phyloP scores from a whole-genome alignment of 2,797 vertebrate genomes.

The Enteromius afrohamiltoni region DNA sequence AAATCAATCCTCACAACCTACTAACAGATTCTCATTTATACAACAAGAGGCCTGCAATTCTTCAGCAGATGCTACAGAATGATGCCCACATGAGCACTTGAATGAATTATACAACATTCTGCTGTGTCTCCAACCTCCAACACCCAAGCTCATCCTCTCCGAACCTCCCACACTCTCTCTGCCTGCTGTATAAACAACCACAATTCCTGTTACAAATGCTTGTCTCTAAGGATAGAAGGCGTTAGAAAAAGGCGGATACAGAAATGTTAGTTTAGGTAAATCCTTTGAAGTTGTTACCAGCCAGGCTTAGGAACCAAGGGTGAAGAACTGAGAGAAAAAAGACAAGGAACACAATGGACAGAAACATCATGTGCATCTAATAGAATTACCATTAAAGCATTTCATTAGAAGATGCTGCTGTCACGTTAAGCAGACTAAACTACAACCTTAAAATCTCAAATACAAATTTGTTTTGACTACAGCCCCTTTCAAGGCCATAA shows the following conservation, averaged over 20 bases:
- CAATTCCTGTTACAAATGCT: slow-evolving; percentile 29
- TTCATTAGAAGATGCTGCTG: neutral
- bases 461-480: neutral
- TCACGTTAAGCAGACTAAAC: neutral
- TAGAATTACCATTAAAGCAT: neutral
- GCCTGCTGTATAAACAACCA: slow-evolving; percentile 58
- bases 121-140: slow-evolving; percentile 12
- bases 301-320: slow-evolving; percentile 64
- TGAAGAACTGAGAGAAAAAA: slow-evolving; percentile 66
- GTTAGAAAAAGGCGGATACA: slow-evolving; percentile 41
- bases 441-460: neutral
- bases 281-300: slow-evolving; percentile 62
- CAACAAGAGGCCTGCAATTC: slow-evolving; percentile 49
- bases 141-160: slow-evolving; percentile 17
- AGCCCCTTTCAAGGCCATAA: neutral
- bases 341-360: slow-evolving; percentile 33
- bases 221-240: slow-evolving; percentile 27
- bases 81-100: slow-evolving; percentile 39
- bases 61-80: slow-evolving; percentile 39
- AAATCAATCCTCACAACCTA: slow-evolving; percentile 33
- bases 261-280: slow-evolving; percentile 54
- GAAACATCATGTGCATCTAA: slow-evolving; percentile 24
- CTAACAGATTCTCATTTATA: slow-evolving; percentile 60
- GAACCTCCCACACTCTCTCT: slow-evolving; percentile 46
- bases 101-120: slow-evolving; percentile 33